A percentile compares a stretch with the other conserved stretches of the same genome.
Evolutionary conservation across 2,797 vertebrate genomes (phyloP).

Genomic region (Ctenopoma kingsleyae): DNA sequence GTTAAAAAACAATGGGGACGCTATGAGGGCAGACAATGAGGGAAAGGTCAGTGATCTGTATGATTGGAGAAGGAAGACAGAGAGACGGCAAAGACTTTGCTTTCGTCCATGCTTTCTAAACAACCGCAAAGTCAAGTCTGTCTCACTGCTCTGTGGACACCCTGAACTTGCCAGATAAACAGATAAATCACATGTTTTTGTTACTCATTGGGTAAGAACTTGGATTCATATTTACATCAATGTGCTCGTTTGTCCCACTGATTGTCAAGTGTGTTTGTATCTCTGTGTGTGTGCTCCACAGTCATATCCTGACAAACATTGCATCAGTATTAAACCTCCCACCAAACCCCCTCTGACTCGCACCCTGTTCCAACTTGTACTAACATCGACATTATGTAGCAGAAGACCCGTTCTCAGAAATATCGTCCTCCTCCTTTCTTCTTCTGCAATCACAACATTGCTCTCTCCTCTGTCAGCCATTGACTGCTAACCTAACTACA

Average conservation of each 20-base stretch:
- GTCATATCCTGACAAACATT: constrained; percentile 17
- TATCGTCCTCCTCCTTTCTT: constrained; percentile 34
- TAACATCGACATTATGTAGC: constrained; percentile 43
- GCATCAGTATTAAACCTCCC: constrained; percentile 10
- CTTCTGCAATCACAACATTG: constrained; percentile 31
- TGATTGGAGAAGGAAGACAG: constrained; percentile 28
- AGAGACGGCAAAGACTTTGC: constrained; percentile 2
- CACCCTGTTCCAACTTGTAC: constrained; percentile 38
- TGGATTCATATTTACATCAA: constrained; percentile 23
- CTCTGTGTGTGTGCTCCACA: constrained; percentile 15
- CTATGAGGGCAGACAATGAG: constrained; percentile 24
- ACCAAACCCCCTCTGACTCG: not conserved
- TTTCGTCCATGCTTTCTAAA: constrained; percentile 40
- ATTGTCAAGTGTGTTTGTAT: constrained; percentile 25
- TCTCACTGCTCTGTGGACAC: constrained; percentile 10
- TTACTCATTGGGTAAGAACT: constrained; percentile 21
- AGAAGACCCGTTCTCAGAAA: constrained; percentile 53
- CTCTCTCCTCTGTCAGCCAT: constrained; percentile 17
- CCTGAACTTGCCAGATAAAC: constrained; percentile 27
- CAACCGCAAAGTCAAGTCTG: constrained; percentile 25
- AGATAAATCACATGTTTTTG: constrained; percentile 39
- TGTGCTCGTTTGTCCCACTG: constrained; percentile 27
- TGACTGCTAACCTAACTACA: constrained; percentile 23
- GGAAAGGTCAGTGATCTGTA: constrained; percentile 44
- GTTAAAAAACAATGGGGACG: constrained; percentile 20